phyloP scores from a whole-genome alignment of 1,140 invertebrate species.

The Drosophila kurseongensis region DNA sequence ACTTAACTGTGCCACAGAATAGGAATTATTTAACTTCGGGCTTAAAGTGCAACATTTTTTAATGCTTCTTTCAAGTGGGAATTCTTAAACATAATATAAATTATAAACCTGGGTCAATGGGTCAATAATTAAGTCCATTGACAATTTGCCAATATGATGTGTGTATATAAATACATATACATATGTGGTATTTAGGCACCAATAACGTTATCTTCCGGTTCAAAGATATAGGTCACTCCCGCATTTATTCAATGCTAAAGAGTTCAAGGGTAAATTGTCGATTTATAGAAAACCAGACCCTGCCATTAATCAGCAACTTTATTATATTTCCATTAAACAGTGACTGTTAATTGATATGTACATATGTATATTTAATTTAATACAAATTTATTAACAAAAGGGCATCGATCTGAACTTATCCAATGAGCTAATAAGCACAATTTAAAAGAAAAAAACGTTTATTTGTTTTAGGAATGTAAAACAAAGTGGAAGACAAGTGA shows the following conservation, averaged over 20 bases:
- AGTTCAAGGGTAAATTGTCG: slow-evolving; percentile 25
- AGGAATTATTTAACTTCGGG: background rate
- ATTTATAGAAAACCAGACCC: slow-evolving; percentile 1
- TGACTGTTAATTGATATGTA: background rate
- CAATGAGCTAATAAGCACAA: slow-evolving; percentile 20
- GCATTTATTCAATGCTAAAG: slow-evolving; percentile 1
- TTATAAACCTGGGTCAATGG: too few species aligned
- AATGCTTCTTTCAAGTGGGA: background rate
- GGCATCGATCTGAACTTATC: slow-evolving; percentile 28
- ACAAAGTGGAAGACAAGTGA: slow-evolving; percentile 2
- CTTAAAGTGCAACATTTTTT: background rate
- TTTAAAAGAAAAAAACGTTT: slow-evolving; percentile 2
- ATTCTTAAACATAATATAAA: too few species aligned
- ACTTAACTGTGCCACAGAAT: background rate
- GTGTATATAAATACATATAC: too few species aligned
- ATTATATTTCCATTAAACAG: slow-evolving; percentile 23
- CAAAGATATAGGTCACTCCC: background rate
- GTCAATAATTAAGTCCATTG: too few species aligned
- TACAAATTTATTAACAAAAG: slow-evolving; percentile 15
- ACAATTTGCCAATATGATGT: too few species aligned
- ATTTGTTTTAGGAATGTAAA: slow-evolving; percentile 27
- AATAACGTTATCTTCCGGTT: background rate
- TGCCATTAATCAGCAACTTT: slow-evolving; percentile 3
- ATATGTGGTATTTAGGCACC: background rate
- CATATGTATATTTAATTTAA: slow-evolving; percentile 3